These are phyloP conservation scores for Diarsia dahlii DNA, from an alignment of 2,888 invertebrate genomes.

Conservation along the genomic window DNA sequence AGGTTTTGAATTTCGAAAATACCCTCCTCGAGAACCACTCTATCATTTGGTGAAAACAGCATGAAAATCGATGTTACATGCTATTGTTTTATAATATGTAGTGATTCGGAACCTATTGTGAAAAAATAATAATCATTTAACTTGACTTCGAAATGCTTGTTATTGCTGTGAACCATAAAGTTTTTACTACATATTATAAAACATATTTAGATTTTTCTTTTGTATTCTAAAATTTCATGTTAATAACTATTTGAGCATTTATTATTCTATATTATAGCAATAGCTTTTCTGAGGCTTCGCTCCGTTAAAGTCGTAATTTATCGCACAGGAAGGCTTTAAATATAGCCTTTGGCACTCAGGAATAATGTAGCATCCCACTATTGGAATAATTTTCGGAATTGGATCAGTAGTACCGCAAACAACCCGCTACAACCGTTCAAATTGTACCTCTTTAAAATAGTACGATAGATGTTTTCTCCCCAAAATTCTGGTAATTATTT, in stretches of 20 bases:
- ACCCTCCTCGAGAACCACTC: too few species aligned
- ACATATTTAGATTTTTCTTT: too few species aligned
- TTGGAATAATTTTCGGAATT: neutral
- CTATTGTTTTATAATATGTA: too few species aligned
- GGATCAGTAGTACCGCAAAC: neutral
- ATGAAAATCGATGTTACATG: too few species aligned
- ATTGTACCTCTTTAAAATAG: neutral
- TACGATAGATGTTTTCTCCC: neutral
- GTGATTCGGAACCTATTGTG: too few species aligned
- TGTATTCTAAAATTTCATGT: too few species aligned
- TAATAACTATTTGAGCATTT: neutral
- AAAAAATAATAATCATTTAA: neutral
- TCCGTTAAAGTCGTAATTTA: neutral
- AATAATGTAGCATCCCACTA: neutral
- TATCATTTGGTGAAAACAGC: too few species aligned
- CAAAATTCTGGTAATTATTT: neutral
- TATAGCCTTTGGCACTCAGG: neutral
- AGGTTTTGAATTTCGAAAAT: too few species aligned
- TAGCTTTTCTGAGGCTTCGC: neutral
- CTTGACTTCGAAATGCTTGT: neutral
- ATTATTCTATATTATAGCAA: neutral
- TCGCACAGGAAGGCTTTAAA: neutral
- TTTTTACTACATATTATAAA: too few species aligned
- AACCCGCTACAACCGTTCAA: neutral
- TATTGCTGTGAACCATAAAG: neutral